A percentile compares a stretch with the other conserved stretches of the same genome.
These are phyloP conservation scores for Thecocarcelia acutangulata DNA, from an alignment of 2,888 invertebrate genomes.

Conservation along the genomic window DNA sequence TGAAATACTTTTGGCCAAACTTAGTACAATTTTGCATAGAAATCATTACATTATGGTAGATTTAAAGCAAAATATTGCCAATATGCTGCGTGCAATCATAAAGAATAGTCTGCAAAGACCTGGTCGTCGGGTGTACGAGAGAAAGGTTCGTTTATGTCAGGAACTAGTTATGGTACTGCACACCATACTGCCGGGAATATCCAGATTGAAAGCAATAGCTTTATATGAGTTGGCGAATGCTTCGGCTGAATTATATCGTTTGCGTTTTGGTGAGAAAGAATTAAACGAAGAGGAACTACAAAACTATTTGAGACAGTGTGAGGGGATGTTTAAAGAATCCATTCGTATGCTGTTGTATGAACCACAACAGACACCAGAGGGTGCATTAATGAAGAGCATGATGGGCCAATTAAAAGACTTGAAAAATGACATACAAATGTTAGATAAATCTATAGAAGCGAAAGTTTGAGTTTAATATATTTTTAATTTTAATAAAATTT, in stretches of 20 bases:
- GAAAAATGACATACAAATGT: conserved; percentile 71
- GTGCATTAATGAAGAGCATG: conserved; percentile 86
- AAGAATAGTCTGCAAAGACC: conserved; percentile 83
- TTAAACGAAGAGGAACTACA: conserved; percentile 75
- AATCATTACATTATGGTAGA: conserved; percentile 87
- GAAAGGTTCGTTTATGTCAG: conserved; percentile 86
- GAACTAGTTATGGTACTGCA: conserved; percentile 86
- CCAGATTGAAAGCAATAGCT: conserved; percentile 84
- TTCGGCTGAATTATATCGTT: conserved; percentile 83
- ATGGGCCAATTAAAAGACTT: conserved; percentile 85
- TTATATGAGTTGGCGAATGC: conserved; percentile 89
- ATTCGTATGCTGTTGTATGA: conserved; percentile 87
- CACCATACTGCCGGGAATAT: conserved; percentile 84
- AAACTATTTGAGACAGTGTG: conserved; percentile 84
- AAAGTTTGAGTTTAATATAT: conserved; percentile 37
- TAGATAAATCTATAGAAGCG: conserved; percentile 40
- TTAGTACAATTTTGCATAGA: conserved; percentile 84
- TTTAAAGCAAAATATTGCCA: conserved; percentile 87
- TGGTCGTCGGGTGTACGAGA: conserved; percentile 83
- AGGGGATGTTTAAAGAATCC: conserved; percentile 84
- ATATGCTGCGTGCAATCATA: conserved; percentile 82
- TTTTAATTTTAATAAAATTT: too few species aligned
- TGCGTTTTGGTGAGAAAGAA: conserved; percentile 76
- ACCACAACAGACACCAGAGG: conserved; percentile 88
- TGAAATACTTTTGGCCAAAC: conserved; percentile 83